These are phyloP conservation scores for Fringilla coelebs DNA, from an alignment of 2,797 vertebrate species.

Conservation along the genomic window DNA sequence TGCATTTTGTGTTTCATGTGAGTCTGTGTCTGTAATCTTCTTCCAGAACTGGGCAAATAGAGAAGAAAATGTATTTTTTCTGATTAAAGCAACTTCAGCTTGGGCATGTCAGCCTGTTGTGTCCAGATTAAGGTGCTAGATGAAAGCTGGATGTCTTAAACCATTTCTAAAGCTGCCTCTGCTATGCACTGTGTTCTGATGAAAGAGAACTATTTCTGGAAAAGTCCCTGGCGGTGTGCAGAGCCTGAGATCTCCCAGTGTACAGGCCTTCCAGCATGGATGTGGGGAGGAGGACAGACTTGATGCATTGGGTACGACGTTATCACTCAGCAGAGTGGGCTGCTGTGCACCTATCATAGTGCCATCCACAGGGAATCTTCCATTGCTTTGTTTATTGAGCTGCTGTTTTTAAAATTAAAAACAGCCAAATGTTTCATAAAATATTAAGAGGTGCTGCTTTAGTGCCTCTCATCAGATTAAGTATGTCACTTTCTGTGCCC, in stretches of 20 bases:
- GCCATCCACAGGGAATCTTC: not conserved
- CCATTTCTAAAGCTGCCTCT: not conserved
- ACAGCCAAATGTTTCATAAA: slow-evolving; percentile 40
- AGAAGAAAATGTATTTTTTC: not conserved
- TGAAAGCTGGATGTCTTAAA: not conserved
- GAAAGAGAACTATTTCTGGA: not conserved
- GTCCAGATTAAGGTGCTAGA: not conserved
- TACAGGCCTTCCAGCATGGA: not conserved
- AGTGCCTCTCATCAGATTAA: slow-evolving; percentile 47
- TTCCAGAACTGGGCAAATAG: not conserved
- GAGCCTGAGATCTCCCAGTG: not conserved
- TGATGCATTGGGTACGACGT: not conserved
- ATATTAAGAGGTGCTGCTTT: slow-evolving; percentile 35
- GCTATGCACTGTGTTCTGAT: not conserved
- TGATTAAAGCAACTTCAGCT: not conserved
- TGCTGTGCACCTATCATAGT: not conserved
- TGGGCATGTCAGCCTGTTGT: not conserved
- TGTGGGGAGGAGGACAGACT: not conserved
- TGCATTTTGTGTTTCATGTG: not conserved
- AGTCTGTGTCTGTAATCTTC: not conserved
- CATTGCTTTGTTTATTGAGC: slow-evolving; percentile 22
- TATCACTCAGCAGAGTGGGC: not conserved
- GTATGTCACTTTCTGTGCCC: slow-evolving; percentile 10
- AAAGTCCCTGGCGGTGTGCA: not conserved
- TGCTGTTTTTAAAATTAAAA: slow-evolving; percentile 49